A percentile compares a stretch with the other conserved stretches of the same genome.
These are phyloP conservation scores for Ophioderma brevispina DNA, from an alignment of 35 echinoderm and acorn worm species.

Conservation along the genomic window DNA sequence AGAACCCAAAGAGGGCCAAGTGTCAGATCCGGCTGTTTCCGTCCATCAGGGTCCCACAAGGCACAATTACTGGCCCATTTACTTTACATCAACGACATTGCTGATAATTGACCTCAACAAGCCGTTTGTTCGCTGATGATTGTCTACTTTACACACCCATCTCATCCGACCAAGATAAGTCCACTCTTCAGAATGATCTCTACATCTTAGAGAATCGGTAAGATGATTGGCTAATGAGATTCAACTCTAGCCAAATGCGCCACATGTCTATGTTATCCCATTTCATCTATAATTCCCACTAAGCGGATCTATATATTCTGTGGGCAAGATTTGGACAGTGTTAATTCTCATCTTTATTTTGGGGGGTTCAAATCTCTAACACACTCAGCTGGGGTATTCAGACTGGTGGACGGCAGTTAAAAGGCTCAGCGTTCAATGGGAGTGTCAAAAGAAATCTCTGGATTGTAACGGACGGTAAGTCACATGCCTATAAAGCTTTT, in stretches of 20 bases:
- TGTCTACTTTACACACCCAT: constrained; percentile 35
- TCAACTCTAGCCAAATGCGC: not conserved
- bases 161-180: constrained; percentile 1
- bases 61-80: not conserved
- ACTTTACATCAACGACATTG: not conserved
- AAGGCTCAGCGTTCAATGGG: not conserved
- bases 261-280: not conserved
- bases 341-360: no score
- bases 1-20: not conserved
- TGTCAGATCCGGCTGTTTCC: not conserved
- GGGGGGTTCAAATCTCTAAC: no score
- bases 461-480: not conserved
- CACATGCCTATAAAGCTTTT: not conserved
- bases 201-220: not conserved
- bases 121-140: constrained; percentile 19
- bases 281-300: not conserved
- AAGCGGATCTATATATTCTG: not conserved
- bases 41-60: not conserved
- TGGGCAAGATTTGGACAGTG: no score
- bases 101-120: not conserved
- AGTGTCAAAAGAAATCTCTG: not conserved
- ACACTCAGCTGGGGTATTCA: no score
- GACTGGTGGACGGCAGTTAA: not conserved
- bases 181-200: not conserved
- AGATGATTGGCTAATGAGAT: not conserved